These are phyloP conservation scores for Drosophila orosa DNA, from an alignment of 1,140 invertebrate species.

Conservation along the genomic window DNA sequence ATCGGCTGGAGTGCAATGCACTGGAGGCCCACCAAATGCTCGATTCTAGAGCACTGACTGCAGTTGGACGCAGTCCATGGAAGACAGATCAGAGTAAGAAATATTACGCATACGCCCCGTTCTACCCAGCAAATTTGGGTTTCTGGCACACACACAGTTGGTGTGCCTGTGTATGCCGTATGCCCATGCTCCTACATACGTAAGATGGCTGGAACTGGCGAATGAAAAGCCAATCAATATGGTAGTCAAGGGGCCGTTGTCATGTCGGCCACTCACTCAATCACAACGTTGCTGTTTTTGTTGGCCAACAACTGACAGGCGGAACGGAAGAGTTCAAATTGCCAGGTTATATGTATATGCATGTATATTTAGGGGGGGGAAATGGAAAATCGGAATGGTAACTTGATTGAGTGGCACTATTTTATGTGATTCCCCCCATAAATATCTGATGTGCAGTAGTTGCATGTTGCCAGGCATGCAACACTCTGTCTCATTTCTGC, in stretches of 20 bases:
- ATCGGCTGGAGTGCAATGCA: constrained; percentile 66
- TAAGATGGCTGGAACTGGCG: constrained; percentile 25
- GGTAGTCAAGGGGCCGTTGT: constrained; percentile 64
- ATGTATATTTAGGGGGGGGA: constrained; percentile 1
- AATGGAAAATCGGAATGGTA: constrained; percentile 15
- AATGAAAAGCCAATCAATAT: constrained; percentile 69
- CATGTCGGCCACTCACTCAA: constrained; percentile 56
- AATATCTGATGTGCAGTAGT: constrained; percentile 37
- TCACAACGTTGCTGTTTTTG: constrained; percentile 22
- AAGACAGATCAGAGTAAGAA: constrained; percentile 43
- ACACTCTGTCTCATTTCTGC: constrained; percentile 18
- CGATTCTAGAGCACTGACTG: constrained; percentile 42
- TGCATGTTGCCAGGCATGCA: constrained; percentile 27
- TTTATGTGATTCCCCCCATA: constrained; percentile 28
- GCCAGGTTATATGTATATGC: constrained; percentile 7
- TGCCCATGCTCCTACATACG: constrained; percentile 3
- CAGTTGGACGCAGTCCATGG: constrained; percentile 13
- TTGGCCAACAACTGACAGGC: constrained; percentile 33
- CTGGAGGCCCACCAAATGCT: constrained; percentile 50
- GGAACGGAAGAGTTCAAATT: constrained; percentile 39
- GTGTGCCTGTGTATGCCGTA: not conserved
- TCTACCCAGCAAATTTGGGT: constrained; percentile 59
- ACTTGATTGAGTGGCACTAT: constrained; percentile 16
- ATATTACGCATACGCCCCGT: constrained; percentile 65
- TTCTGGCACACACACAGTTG: constrained; percentile 51